Conservation (phyloP, 2,113 vertebrate species). For the Spermophilus dauricus region DNA sequence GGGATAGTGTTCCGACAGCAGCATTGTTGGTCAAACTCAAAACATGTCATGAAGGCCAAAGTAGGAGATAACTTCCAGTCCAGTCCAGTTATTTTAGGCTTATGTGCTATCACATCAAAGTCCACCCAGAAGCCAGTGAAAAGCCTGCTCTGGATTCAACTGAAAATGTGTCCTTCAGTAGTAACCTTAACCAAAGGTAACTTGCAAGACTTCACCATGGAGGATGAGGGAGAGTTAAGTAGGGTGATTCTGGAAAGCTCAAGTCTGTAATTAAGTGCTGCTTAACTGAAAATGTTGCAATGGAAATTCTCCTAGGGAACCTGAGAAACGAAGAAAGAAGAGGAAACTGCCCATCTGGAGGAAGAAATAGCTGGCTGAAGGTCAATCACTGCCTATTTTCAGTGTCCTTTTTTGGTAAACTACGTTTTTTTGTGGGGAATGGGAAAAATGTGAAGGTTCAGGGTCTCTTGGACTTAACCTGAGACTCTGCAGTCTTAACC, state of each 20-base stretch:
- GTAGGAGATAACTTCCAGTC: neutral
- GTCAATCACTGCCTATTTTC: neutral
- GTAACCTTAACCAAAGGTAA: conserved; percentile 79
- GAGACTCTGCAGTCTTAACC: neutral
- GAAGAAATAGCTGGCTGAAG: conserved; percentile 24
- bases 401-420: conserved; percentile 42
- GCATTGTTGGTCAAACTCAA: conserved; percentile 26
- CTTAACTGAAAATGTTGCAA: conserved; percentile 63
- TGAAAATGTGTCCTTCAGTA: conserved; percentile 79
- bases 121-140: conserved; percentile 74
- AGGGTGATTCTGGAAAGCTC: conserved; percentile 82
- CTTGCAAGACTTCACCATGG: conserved; percentile 69
- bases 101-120: conserved; percentile 58
- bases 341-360: conserved; percentile 11
- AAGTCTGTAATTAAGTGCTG: conserved; percentile 80
- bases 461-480: neutral
- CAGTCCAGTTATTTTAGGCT: conserved; percentile 84
- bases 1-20: neutral
- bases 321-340: neutral
- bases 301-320: conserved; percentile 77
- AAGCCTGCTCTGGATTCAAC: conserved; percentile 81
- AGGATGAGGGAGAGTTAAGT: conserved; percentile 73
- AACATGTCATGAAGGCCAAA: conserved; percentile 20
- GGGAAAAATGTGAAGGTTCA: neutral
- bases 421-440: neutral